Evolutionary conservation across 2,113 vertebrate species (phyloP), one percentile per base, ranked within the genome.

Genomic region (Synchiropus splendidus): DNA sequence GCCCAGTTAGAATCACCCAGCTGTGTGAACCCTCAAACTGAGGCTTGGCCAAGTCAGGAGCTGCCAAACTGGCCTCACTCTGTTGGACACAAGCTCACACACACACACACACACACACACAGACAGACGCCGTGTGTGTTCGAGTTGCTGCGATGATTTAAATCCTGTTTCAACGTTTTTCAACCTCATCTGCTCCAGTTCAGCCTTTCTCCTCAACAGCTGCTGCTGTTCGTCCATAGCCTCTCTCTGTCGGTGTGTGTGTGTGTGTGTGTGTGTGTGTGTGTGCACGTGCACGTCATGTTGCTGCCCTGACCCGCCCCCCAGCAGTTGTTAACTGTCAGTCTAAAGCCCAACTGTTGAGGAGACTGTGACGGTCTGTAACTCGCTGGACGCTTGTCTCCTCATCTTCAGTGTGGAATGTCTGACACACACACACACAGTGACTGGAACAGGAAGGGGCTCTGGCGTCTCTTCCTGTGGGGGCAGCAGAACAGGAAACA

Each of bases 401-500:
- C 21, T 27, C 21, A 27, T 27, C 17, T 34, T 43, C 21, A 6
- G 16, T 8, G 1, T 39, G 61, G 66, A 72, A 66, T 72, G 49
- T 37, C 18, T 45, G 43, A 42, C 37, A 14, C 55, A 48, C 45
- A 39, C 39, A 39, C 50, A 36, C 36, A 15, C 40, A 21, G 42
- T 17, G 64, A n/a, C 53, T 62, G 74, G 51, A 61, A 55, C 55
- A 77, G 80, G 78, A 81, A 78, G 74, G 74, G 68, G 61, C 56
- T 64, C 55, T 63, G 66, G 69, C 71, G 40, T 37, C 16, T 47
- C 61, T 71, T 80, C 74, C 77, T 83, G 78, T 79, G 71, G 70
- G 77, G 67, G 66, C 51, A 39, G 57, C 55, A 51, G 42, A 51
- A 65, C 76, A 72, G 79, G 79, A 75, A 74, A 40, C 43, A 17